These are phyloP conservation scores for Phaenicophaeus curvirostris DNA, from an alignment of 2,797 vertebrate species.

Conservation along the genomic window DNA sequence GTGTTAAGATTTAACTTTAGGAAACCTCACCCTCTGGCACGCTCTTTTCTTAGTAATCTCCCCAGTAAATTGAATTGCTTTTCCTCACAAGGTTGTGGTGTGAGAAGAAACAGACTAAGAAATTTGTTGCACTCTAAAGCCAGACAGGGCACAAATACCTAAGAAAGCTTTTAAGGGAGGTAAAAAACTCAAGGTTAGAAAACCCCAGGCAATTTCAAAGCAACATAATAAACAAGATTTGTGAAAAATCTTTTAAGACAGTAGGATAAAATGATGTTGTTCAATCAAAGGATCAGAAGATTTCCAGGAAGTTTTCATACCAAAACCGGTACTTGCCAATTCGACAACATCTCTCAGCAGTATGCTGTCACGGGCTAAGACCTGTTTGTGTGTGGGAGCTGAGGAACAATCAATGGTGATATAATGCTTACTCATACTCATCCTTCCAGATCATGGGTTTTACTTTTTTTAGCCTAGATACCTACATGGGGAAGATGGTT, in stretches of 20 bases:
- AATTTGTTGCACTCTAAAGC: not conserved
- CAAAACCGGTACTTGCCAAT: not conserved
- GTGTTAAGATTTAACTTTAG: not conserved
- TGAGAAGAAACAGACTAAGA: constrained; percentile 2
- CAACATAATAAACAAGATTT: not conserved
- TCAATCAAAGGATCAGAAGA: not conserved
- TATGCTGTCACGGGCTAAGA: not conserved
- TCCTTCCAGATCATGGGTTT: not conserved
- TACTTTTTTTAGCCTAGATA: not conserved
- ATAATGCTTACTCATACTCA: constrained; percentile 46
- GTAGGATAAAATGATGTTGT: not conserved
- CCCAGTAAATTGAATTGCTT: constrained; percentile 6
- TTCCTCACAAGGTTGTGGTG: not conserved
- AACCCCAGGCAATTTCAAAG: constrained; percentile 23
- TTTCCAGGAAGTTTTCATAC: constrained; percentile 27
- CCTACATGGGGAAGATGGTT: not conserved
- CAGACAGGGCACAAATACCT: not conserved
- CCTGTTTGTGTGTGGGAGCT: constrained; percentile 31
- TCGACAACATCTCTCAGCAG: not conserved
- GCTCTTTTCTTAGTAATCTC: not conserved
- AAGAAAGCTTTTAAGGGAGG: not conserved
- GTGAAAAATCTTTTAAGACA: not conserved
- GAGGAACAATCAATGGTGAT: constrained; percentile 32
- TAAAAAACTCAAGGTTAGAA: constrained; percentile 18
- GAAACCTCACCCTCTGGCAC: not conserved